Evolutionary conservation across 2,113 vertebrate genomes (phyloP).

Genomic region (Scomber scombrus): DNA sequence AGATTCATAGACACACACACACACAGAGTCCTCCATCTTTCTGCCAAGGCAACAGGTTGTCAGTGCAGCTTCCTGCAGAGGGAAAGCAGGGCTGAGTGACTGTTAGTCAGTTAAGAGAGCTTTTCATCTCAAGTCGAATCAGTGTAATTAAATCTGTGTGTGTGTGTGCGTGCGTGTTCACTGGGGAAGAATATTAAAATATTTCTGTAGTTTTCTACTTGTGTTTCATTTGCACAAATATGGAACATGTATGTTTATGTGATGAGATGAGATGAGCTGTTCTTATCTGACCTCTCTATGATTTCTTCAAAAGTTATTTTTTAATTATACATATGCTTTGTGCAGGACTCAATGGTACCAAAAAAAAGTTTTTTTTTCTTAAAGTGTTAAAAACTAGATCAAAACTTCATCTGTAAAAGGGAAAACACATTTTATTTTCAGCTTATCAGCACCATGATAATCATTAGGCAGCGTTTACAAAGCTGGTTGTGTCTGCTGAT

Average conservation of each 20-base stretch:
- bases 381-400: neutral
- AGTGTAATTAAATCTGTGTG: conserved; percentile 45
- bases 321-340: neutral
- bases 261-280: neutral
- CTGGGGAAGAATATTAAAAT: conserved; percentile 34
- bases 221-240: conserved; percentile 24
- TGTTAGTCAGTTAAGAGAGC: conserved; percentile 14
- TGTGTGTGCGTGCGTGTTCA: neutral
- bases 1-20: conserved; percentile 39
- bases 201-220: conserved; percentile 11
- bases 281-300: neutral
- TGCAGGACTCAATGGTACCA: neutral
- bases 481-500: conserved; percentile 36
- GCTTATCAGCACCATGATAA: conserved; percentile 28
- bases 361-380: neutral
- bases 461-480: conserved; percentile 33
- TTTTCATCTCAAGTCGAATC: conserved; percentile 43
- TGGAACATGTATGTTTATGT: neutral
- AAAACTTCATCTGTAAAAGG: conserved; percentile 10
- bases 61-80: conserved; percentile 3
- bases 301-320: neutral
- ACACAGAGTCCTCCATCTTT: conserved; percentile 8
- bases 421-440: conserved; percentile 12
- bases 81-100: conserved; percentile 1
- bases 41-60: conserved; percentile 44